These are phyloP conservation scores for Napeogenes inachia DNA, from an alignment of 2,888 invertebrate species.

Conservation along the genomic window DNA sequence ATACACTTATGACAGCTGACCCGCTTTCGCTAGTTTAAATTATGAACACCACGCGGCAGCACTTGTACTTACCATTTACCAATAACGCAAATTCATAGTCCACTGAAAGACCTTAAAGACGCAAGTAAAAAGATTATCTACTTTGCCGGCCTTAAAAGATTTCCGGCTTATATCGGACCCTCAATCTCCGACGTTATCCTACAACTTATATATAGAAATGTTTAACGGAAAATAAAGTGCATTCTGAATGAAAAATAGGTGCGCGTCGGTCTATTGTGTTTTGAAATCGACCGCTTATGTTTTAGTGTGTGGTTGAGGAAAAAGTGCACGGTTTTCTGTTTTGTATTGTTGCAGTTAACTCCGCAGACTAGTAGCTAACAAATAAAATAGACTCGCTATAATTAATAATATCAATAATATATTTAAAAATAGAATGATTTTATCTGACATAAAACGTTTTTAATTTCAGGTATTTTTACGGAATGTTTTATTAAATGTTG, in stretches of 20 bases:
- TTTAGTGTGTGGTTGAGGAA: conserved; percentile 26
- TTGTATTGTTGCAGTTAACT: conserved; percentile 2
- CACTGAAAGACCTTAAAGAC: conserved; percentile 14
- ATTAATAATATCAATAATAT: too few relatives aligned
- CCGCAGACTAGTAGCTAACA: background rate
- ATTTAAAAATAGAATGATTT: too few relatives aligned
- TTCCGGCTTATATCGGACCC: conserved; percentile 48
- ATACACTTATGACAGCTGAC: too few relatives aligned
- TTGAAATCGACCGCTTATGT: conserved; percentile 47
- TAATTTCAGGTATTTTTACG: background rate
- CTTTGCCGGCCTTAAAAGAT: conserved; percentile 51
- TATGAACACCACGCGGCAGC: too few relatives aligned
- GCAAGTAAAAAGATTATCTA: conserved; percentile 47
- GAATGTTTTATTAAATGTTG: background rate
- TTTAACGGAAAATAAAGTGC: conserved; percentile 21
- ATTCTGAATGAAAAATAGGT: conserved; percentile 26
- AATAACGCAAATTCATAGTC: conserved; percentile 9
- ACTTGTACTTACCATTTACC: too few relatives aligned
- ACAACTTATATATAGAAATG: conserved; percentile 32
- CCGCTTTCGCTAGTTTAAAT: too few relatives aligned
- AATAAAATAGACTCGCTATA: background rate
- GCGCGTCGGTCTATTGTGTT: conserved; percentile 32
- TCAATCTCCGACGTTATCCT: conserved; percentile 33
- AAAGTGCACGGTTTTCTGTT: conserved; percentile 24
- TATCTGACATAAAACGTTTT: too few relatives aligned